phyloP scores from a whole-genome alignment of 2,888 invertebrate genomes.

The Lasioglossum zephyrum region DNA sequence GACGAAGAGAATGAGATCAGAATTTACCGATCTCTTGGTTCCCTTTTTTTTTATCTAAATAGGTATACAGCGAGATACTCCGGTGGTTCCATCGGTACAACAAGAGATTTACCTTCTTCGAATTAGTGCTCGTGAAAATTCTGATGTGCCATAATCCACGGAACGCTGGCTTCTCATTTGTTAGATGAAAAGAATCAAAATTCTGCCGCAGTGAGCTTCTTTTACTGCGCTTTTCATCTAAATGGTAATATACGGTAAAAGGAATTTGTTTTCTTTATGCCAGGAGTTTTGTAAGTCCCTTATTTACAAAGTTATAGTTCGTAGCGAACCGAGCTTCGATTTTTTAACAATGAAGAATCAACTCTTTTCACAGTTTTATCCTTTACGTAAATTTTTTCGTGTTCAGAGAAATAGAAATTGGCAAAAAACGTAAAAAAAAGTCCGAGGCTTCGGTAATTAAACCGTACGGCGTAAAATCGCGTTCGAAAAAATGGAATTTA shows the following conservation, averaged over 20 bases:
- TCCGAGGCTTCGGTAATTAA: background rate
- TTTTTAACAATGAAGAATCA: background rate
- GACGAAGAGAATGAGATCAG: background rate
- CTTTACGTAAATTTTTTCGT: background rate
- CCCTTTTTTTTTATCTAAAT: background rate
- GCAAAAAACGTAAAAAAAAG: background rate
- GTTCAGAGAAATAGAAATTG: too few species aligned
- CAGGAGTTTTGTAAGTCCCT: background rate
- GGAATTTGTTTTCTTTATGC: background rate
- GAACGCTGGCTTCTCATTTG: background rate
- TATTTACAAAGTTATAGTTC: background rate
- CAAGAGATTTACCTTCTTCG: background rate
- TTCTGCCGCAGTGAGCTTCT: background rate
- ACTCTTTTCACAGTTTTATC: background rate
- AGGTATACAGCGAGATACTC: background rate
- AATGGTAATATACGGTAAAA: background rate
- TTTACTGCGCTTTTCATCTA: background rate
- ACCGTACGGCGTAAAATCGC: background rate
- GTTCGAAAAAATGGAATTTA: background rate
- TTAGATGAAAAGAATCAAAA: background rate
- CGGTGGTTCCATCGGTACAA: background rate
- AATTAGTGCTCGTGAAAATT: background rate
- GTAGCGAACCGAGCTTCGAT: background rate
- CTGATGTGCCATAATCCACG: background rate
- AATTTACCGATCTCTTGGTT: background rate